phyloP scores from a whole-genome alignment of 2,797 vertebrate species.

The Cyprinodon diabolis region DNA sequence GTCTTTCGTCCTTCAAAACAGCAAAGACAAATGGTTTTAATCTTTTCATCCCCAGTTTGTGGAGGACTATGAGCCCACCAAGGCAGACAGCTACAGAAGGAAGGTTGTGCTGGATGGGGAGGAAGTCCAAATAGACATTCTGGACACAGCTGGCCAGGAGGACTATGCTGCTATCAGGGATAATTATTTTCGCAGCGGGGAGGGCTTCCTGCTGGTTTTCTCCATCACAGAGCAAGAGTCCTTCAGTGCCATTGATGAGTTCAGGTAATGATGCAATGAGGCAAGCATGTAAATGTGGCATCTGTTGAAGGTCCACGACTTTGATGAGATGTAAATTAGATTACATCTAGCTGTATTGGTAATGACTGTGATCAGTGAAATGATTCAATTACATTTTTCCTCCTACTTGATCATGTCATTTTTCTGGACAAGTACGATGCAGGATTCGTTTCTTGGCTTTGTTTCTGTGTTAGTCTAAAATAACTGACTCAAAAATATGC shows the following conservation, averaged over 20 bases:
- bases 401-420: background rate
- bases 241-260: constrained; percentile 92
- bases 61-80: constrained; percentile 98
- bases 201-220: constrained; percentile 97
- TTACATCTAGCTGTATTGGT: constrained; percentile 1
- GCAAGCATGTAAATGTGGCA: background rate
- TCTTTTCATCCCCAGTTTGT: constrained; percentile 86
- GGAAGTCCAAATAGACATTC: constrained; percentile 98
- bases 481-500: background rate
- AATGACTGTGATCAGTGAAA: constrained; percentile 3
- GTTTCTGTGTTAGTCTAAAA: background rate
- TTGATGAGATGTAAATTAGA: constrained; percentile 4
- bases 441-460: background rate
- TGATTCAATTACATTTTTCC: background rate
- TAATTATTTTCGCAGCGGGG: constrained; percentile 98
- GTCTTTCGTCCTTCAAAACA: background rate
- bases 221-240: constrained; percentile 97
- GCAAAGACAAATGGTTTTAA: background rate
- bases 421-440: background rate
- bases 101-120: constrained; percentile 98
- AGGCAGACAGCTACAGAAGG: constrained; percentile 99
- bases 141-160: constrained; percentile 98
- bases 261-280: constrained; percentile 81
- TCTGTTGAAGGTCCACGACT: background rate
- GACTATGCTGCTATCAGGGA: constrained; percentile 98